phyloP scores from a whole-genome alignment of 2,888 invertebrate species.

The Tetheella fluctuosa region DNA sequence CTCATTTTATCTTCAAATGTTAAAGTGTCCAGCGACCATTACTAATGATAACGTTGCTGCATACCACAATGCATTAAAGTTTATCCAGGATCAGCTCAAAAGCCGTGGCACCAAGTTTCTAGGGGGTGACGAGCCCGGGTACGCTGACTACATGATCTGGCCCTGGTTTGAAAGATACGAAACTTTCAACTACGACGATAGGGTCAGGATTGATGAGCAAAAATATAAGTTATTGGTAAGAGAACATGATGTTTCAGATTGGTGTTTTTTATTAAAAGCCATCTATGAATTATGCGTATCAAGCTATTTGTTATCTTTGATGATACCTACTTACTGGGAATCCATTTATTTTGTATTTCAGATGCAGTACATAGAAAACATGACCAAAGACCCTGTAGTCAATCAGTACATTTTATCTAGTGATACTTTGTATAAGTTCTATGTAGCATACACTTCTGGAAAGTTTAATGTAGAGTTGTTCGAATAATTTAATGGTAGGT shows the following conservation, averaged over 20 bases:
- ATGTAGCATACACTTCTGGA: neutral
- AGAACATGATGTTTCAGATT: neutral
- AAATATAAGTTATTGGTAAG: slow-evolving; percentile 3
- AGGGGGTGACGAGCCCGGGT: slow-evolving; percentile 84
- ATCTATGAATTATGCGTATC: too few species aligned
- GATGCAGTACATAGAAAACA: neutral
- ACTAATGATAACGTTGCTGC: slow-evolving; percentile 29
- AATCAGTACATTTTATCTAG: neutral
- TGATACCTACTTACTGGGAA: neutral
- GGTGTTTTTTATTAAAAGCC: too few species aligned
- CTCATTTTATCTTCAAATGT: neutral
- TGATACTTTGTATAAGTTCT: neutral
- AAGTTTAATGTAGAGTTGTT: neutral
- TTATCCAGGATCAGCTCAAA: slow-evolving; percentile 79
- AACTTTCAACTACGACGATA: slow-evolving; percentile 4
- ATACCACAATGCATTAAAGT: slow-evolving; percentile 50
- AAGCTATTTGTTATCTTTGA: too few species aligned
- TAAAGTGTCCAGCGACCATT: neutral
- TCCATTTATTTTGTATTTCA: neutral
- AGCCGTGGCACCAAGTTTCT: slow-evolving; percentile 83
- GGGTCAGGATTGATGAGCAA: neutral
- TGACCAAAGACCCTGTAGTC: neutral
- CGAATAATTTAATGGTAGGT: neutral
- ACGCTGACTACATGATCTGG: slow-evolving; percentile 90
- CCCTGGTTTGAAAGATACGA: slow-evolving; percentile 86